Evolutionary conservation across 2,888 invertebrate genomes (phyloP), one percentile per base, ranked within the genome.

Genomic region (Encarsia formosa): DNA sequence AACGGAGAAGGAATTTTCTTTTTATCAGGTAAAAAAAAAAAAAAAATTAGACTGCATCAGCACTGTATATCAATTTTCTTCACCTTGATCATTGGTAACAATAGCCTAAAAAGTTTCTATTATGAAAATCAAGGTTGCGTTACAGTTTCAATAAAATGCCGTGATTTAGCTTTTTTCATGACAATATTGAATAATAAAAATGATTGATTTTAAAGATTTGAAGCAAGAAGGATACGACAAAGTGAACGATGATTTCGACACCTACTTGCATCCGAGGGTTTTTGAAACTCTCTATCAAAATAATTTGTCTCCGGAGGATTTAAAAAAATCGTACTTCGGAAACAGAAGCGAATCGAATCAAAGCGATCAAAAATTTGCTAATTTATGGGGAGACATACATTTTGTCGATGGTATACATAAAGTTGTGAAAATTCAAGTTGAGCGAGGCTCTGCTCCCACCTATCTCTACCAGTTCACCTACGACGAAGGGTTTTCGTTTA

Each of bases 381-480:
- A 63, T 43, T 55, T 64, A 38, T 15, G 56, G 0, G 39, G 60
- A 4, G 69, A 69, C 22, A 2, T 59, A 2, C 35, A 63, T 3
- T 69, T 73, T 23, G 0, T 60, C 2, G 53, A 53, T 8, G 66
- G 63, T 2, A 59, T 69, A 22, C 56, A 63, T 35, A 62, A 67
- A 4, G 43, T 63, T 1, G 52, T 61, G 2, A 54, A 60, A 19
- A 20, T 52, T 3, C 70, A 71, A 49, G 39, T 56, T 2, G 31
- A 22, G 31, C 48, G 5, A 48, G 46, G 37, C 16, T 24, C 43
- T 16, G 40, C 49, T 6, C 57, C 63, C 1, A 67, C 65, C 4
- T 72, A 68, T 38, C 42, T 66, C 5, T 72, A 72, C 26, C 58
- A 61, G 31, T 68, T 71, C 50, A 59, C 61, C 5, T 68, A 64